Evolutionary conservation across 2,888 invertebrate genomes (phyloP).

Genomic region (Galerucella calmariensis): DNA sequence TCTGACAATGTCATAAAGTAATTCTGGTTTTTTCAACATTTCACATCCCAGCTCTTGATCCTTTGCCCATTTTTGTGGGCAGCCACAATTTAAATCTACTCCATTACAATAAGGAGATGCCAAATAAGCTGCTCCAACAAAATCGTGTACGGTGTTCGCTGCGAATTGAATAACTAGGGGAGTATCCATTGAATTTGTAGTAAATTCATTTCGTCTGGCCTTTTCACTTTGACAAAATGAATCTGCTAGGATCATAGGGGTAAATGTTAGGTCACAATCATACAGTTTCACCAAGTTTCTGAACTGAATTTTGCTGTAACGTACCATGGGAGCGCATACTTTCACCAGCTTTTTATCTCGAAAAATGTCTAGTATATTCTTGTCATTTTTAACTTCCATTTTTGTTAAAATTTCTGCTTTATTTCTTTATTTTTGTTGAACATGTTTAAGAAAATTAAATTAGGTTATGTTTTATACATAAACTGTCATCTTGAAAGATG

Average conservation of each 20-base stretch:
- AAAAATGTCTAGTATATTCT: slow-evolving; percentile 75
- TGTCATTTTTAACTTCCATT: slow-evolving; percentile 8
- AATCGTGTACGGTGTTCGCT: slow-evolving; percentile 83
- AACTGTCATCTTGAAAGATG: background rate
- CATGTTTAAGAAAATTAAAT: background rate
- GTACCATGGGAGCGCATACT: slow-evolving; percentile 95
- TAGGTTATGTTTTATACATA: background rate
- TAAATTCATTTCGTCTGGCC: slow-evolving; percentile 86
- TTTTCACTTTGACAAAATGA: slow-evolving; percentile 90
- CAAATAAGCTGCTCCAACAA: slow-evolving; percentile 86
- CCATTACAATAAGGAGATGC: slow-evolving; percentile 86
- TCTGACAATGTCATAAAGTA: slow-evolving; percentile 81
- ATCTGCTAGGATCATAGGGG: slow-evolving; percentile 97
- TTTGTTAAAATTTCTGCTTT: background rate
- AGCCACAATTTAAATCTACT: slow-evolving; percentile 97
- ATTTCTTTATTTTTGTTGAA: background rate
- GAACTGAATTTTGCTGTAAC: slow-evolving; percentile 89
- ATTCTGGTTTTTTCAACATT: slow-evolving; percentile 83
- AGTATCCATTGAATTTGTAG: slow-evolving; percentile 70
- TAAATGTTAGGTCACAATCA: slow-evolving; percentile 89
- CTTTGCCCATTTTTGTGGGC: slow-evolving; percentile 96
- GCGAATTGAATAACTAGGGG: slow-evolving; percentile 97
- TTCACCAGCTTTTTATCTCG: slow-evolving; percentile 73
- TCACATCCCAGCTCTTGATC: slow-evolving; percentile 90
- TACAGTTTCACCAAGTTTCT: slow-evolving; percentile 80